phyloP scores from a whole-genome alignment of 2,113 vertebrate species.

The Solea solea region DNA sequence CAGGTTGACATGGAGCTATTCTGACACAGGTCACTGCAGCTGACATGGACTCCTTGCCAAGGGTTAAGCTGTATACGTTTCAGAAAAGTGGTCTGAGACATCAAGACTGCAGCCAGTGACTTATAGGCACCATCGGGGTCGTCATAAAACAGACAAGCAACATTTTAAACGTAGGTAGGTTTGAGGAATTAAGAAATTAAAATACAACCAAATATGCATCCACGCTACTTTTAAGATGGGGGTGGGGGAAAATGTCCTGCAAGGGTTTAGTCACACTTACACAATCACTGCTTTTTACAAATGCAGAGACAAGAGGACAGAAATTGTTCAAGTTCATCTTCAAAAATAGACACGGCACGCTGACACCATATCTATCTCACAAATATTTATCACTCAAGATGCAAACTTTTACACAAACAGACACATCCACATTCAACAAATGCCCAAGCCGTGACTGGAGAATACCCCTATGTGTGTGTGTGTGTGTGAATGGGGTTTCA shows the following conservation, averaged over 20 bases:
- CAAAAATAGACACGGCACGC: neutral
- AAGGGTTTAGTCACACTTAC: too few species aligned
- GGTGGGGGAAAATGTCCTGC: too few species aligned
- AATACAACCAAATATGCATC: neutral
- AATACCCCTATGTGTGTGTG: neutral
- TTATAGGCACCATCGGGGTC: neutral
- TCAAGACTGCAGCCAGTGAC: neutral
- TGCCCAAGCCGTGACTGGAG: neutral
- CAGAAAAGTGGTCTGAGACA: conserved; percentile 23
- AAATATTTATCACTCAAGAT: neutral
- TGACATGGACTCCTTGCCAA: conserved; percentile 49
- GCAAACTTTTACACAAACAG: neutral
- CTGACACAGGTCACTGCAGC: conserved; percentile 60
- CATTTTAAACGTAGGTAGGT: neutral
- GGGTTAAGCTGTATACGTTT: conserved; percentile 48
- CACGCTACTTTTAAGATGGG: too few species aligned
- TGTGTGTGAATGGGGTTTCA: conserved; percentile 3
- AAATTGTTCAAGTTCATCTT: too few species aligned
- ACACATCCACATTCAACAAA: neutral
- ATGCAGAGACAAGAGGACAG: too few species aligned
- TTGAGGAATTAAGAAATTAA: neutral
- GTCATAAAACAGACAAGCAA: neutral
- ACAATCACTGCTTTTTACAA: too few species aligned
- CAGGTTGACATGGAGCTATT: conserved; percentile 62
- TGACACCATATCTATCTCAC: neutral